Evolutionary conservation across 1,140 invertebrate species (phyloP), one percentile per base, ranked within the genome.

Genomic region (Neomicropteryx cornuta): DNA sequence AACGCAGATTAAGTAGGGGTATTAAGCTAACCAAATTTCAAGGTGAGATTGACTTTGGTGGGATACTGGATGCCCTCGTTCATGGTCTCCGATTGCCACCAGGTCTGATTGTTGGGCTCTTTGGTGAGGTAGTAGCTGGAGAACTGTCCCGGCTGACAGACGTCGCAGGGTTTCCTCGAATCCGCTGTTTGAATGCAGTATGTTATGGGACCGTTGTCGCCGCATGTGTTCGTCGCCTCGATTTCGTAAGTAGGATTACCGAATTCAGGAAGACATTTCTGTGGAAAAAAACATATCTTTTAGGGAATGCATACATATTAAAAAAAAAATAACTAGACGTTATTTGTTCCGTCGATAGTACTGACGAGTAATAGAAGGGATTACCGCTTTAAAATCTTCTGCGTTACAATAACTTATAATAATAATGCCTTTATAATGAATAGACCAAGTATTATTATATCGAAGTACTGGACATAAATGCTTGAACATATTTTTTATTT

Each of bases 11-110:
- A n/a, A n/a, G n/a, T n/a, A n/a, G n/a, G 18, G 27, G 20, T 13
- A 30, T 13, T 22, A 19, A 18, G 68, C 76, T 74, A 68, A 93
- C 91, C 76, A 37, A 99, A 73, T 55, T 83, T 72, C 6, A 98
- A 65, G 0, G 92, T 97, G 14, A 99, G 66, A 62, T 97, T 96
- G 22, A 98, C 91, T 63, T 81, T 78, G 51, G 82, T 84, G 0
- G 91, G 87, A 56, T 82, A 86, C 56, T 95, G 86, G 13, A 96
- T 83, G 11, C 79, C 83, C 49, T 98, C 89, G 44, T 77, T 77
- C 89, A 99, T 96, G 0, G 96, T 97, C 52, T 96, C 88, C 2
- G 91, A 96, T 55, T 98, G 94, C 95, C 96, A 99, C 91, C 92
- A 97, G 0, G 96, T 97, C 43, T 81, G 79, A 54, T 92, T 87